phyloP scores from a whole-genome alignment of 2,113 vertebrate species.

The Colinus virginianus region DNA sequence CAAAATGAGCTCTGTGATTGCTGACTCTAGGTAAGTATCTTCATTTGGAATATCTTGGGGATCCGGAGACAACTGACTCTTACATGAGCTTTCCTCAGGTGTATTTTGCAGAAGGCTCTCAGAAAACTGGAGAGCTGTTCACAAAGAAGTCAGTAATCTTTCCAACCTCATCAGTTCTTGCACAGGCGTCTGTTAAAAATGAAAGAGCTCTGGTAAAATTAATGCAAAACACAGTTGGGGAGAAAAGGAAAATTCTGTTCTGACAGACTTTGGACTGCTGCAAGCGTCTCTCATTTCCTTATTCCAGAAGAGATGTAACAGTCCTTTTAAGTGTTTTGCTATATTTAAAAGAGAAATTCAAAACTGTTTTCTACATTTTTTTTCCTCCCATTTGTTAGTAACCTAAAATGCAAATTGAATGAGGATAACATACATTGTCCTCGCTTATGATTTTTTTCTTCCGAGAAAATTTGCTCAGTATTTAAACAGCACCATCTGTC shows the following conservation, averaged over 20 bases:
- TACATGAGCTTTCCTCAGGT: neutral
- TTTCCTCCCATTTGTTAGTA: neutral
- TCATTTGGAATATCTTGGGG: neutral
- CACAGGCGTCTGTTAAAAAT: constrained; percentile 25
- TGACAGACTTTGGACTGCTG: neutral
- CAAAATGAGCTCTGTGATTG: neutral
- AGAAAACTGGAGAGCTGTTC: neutral
- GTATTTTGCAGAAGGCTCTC: neutral
- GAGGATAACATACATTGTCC: constrained; percentile 3
- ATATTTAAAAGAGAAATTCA: neutral
- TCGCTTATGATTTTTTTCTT: neutral
- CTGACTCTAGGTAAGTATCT: constrained; percentile 17
- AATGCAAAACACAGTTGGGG: constrained; percentile 26
- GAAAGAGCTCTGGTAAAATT: constrained; percentile 13
- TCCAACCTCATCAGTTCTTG: constrained; percentile 16
- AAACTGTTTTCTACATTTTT: neutral
- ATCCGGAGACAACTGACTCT: neutral
- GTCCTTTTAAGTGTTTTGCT: neutral
- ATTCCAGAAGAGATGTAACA: neutral
- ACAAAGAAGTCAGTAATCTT: constrained; percentile 12
- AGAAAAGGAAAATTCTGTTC: constrained; percentile 19
- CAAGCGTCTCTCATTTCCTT: neutral
- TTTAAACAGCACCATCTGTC: constrained; percentile 80
- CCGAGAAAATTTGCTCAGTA: constrained; percentile 55
- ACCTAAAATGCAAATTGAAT: constrained; percentile 31